Evolutionary conservation across 1,140 invertebrate species (phyloP).

Genomic region (Thaumetopoea pityocampa): DNA sequence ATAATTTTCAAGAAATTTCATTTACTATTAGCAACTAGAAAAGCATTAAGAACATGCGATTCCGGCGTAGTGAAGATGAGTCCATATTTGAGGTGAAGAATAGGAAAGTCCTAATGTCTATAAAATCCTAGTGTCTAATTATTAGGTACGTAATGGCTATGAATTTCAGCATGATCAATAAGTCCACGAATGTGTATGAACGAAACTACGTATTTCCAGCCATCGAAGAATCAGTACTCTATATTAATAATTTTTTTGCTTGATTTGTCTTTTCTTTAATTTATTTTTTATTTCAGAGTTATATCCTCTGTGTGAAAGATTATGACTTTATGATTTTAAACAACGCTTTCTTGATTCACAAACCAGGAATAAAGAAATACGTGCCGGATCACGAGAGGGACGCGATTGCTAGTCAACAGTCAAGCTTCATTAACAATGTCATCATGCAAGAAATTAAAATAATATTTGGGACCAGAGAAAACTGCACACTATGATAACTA

Average conservation of each 20-base stretch:
- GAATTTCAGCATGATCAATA: no score
- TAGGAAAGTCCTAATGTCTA: no score
- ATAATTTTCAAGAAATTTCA: no score
- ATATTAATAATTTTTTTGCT: not conserved
- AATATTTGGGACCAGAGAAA: constrained; percentile 86
- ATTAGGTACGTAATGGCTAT: no score
- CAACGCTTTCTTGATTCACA: constrained; percentile 92
- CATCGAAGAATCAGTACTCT: no score
- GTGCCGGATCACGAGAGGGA: constrained; percentile 86
- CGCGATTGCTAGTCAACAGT: constrained; percentile 85
- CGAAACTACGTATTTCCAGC: no score
- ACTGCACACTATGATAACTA: constrained; percentile 85
- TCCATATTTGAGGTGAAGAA: no score
- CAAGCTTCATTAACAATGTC: constrained; percentile 86
- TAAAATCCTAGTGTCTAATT: no score
- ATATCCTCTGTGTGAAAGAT: constrained; percentile 89
- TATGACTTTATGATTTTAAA: constrained; percentile 94
- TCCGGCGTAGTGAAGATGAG: no score
- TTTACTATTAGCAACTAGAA: no score
- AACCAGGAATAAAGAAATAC: constrained; percentile 89
- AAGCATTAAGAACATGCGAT: no score
- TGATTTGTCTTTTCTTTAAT: not conserved
- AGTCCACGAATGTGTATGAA: no score
- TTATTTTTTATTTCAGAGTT: constrained; percentile 81
- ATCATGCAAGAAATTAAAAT: constrained; percentile 90